phyloP scores from a whole-genome alignment of 1,140 invertebrate genomes.

The Euwallacea similis region DNA sequence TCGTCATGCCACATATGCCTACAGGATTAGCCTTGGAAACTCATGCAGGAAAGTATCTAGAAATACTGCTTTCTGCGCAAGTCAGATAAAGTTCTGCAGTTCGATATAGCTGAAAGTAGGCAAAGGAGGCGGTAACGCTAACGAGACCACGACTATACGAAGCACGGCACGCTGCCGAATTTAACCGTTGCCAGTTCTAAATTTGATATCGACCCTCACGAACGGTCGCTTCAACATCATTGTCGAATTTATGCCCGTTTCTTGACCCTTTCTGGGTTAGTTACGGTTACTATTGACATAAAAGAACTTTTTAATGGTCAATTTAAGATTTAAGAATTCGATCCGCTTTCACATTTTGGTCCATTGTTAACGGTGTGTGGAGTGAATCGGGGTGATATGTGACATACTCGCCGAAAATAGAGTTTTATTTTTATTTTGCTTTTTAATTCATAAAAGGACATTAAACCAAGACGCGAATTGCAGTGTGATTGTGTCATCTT shows the following conservation, averaged over 20 bases:
- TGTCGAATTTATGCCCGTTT: neutral
- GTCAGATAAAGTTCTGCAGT: constrained; percentile 2
- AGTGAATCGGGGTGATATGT: constrained; percentile 22
- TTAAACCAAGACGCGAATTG: neutral
- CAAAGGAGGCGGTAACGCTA: constrained; percentile 1
- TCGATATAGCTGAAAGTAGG: constrained; percentile 13
- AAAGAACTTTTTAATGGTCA: neutral
- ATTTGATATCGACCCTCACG: constrained; percentile 7
- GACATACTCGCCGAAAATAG: constrained; percentile 14
- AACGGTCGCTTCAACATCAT: neutral
- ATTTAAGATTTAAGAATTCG: neutral
- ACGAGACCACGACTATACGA: no score
- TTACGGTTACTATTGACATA: no score
- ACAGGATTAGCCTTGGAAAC: no score
- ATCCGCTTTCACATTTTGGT: constrained; percentile 18
- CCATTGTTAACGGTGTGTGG: constrained; percentile 7
- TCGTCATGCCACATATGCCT: no score
- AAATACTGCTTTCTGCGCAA: neutral
- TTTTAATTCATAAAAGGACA: neutral
- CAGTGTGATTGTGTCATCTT: neutral
- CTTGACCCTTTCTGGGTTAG: no score
- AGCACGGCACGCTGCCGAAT: constrained; percentile 1
- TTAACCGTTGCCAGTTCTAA: constrained; percentile 26
- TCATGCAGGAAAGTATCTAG: no score
- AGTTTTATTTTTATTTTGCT: constrained; percentile 4